Conservation (phyloP, 2,888 invertebrate species). For the Sinopyrophorus schimmeli region DNA sequence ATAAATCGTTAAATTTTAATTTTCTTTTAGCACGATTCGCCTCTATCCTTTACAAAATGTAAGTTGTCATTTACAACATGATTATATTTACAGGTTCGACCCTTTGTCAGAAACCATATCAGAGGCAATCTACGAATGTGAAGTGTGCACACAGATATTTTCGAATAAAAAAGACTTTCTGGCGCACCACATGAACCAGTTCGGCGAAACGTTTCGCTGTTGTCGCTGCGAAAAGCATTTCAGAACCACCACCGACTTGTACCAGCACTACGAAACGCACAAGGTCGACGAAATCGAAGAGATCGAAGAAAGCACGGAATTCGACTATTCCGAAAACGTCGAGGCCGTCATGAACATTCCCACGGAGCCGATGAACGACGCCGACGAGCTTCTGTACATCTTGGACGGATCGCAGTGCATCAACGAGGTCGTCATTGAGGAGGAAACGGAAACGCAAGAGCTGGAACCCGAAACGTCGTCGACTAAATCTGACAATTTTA, state of each 20-base stretch:
- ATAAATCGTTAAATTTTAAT: no score
- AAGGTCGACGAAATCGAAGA: conserved; percentile 34
- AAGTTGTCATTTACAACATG: conserved; percentile 6
- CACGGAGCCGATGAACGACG: conserved; percentile 32
- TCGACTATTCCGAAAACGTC: conserved; percentile 36
- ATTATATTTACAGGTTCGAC: conserved; percentile 41
- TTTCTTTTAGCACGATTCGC: no score
- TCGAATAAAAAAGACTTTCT: conserved; percentile 46
- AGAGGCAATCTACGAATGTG: conserved; percentile 46
- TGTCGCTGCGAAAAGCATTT: conserved; percentile 48
- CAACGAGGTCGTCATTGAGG: conserved; percentile 50
- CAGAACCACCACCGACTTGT: conserved; percentile 44
- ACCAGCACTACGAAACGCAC: conserved; percentile 49
- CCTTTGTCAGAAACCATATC: conserved; percentile 26
- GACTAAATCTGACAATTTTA: conserved; percentile 35
- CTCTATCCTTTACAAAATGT: no score
- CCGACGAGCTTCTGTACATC: conserved; percentile 49
- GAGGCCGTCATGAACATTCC: conserved; percentile 42
- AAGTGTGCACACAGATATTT: conserved; percentile 49
- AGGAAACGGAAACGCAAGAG: conserved; percentile 37
- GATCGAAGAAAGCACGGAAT: conserved; percentile 16
- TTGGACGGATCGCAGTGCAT: conserved; percentile 49
- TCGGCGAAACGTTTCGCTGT: conserved; percentile 45
- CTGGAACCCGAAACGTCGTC: conserved; percentile 14
- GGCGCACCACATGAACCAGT: conserved; percentile 47